A percentile compares a stretch with the other conserved stretches of the same genome.
Evolutionary conservation across 2,797 vertebrate species (phyloP).

Genomic region (Distichodus sexfasciatus): DNA sequence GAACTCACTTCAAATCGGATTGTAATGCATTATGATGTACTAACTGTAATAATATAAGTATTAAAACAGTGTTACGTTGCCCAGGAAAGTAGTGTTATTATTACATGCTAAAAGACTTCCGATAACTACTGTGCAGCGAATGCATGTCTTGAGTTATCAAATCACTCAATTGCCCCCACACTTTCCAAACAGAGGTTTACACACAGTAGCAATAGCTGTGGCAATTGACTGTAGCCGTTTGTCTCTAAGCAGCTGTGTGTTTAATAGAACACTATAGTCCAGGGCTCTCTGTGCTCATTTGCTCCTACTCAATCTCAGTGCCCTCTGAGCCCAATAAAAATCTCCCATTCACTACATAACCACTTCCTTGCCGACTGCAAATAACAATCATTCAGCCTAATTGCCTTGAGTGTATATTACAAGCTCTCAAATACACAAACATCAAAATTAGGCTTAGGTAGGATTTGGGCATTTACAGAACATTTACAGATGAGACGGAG

Average conservation of each 20-base stretch:
- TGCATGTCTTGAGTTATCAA: neutral
- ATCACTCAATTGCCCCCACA: neutral
- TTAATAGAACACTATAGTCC: slow-evolving; percentile 42
- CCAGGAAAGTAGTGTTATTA: neutral
- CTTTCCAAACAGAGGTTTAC: slow-evolving; percentile 5
- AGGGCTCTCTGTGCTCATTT: slow-evolving; percentile 36
- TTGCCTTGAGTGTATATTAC: slow-evolving; percentile 43
- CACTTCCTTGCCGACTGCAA: slow-evolving; percentile 41
- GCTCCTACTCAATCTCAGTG: slow-evolving; percentile 27
- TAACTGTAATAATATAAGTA: too few relatives aligned
- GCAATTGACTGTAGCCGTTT: slow-evolving; percentile 17
- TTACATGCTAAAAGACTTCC: too few relatives aligned
- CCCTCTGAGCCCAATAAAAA: slow-evolving; percentile 56
- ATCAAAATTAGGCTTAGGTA: too few relatives aligned
- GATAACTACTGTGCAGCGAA: neutral
- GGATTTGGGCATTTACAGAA: too few relatives aligned
- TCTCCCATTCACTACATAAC: slow-evolving; percentile 38
- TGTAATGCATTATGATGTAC: too few relatives aligned
- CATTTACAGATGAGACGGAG: too few relatives aligned
- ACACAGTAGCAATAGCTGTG: slow-evolving; percentile 12
- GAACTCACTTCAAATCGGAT: too few relatives aligned
- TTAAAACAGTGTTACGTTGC: too few relatives aligned
- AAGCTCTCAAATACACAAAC: slow-evolving; percentile 5
- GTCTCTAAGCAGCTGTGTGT: slow-evolving; percentile 42
- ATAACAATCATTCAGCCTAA: slow-evolving; percentile 44